phyloP scores from a whole-genome alignment of 2,113 vertebrate species.

The Elachura formosa region DNA sequence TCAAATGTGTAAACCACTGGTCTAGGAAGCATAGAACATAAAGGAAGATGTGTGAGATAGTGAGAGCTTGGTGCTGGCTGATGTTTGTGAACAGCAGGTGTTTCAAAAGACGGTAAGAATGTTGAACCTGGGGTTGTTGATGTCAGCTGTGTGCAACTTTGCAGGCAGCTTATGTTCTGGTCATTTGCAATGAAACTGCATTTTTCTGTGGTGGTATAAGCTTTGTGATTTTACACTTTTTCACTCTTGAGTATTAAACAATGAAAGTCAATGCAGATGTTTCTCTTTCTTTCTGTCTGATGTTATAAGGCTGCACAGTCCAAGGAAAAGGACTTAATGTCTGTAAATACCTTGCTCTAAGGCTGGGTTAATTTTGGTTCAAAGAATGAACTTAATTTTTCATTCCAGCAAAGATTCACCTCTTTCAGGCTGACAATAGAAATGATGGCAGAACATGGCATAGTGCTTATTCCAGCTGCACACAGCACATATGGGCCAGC shows the following conservation, averaged over 20 bases:
- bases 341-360: not conserved
- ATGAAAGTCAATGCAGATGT: conserved; percentile 24
- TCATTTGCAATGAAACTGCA: conserved; percentile 38
- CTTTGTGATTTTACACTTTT: conserved; percentile 69
- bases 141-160: conserved; percentile 38
- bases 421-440: not conserved
- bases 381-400: not conserved
- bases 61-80: not conserved
- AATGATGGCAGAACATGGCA: not conserved
- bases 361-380: not conserved
- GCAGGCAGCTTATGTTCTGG: conserved; percentile 48
- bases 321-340: not conserved
- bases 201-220: conserved; percentile 50
- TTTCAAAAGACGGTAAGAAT: conserved; percentile 44
- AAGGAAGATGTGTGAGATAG: not conserved
- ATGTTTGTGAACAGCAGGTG: conserved; percentile 54
- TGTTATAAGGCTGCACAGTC: not conserved
- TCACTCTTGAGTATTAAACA: conserved; percentile 66
- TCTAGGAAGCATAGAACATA: not conserved
- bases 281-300: not conserved
- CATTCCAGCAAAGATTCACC: not conserved
- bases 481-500: not conserved
- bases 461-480: not conserved
- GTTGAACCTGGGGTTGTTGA: conserved; percentile 38
- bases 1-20: not conserved